These are phyloP conservation scores for Morpho deidamia DNA, from an alignment of 2,888 invertebrate genomes.

Conservation along the genomic window DNA sequence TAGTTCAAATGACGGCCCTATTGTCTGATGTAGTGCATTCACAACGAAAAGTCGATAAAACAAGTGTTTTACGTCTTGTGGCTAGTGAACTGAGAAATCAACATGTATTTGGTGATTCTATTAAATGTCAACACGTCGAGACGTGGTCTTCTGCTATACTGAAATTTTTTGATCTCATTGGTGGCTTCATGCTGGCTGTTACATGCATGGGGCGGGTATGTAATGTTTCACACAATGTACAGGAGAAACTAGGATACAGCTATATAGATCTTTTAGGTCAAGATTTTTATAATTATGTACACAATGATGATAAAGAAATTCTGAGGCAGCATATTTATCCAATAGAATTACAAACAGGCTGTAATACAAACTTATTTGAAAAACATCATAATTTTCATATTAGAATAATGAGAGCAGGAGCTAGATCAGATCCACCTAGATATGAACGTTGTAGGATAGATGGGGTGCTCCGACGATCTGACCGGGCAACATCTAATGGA, in stretches of 20 bases:
- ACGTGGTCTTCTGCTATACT: constrained; percentile 79
- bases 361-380: constrained; percentile 52
- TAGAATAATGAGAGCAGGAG: constrained; percentile 82
- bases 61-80: constrained; percentile 90
- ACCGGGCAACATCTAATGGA: constrained; percentile 73
- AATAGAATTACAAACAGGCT: constrained; percentile 60
- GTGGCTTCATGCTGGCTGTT: constrained; percentile 89
- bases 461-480: constrained; percentile 80
- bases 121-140: constrained; percentile 65
- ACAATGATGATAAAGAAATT: constrained; percentile 89
- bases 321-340: constrained; percentile 84
- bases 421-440: constrained; percentile 83
- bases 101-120: constrained; percentile 80
- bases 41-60: constrained; percentile 92
- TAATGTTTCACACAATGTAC: constrained; percentile 90
- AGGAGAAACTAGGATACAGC: constrained; percentile 90
- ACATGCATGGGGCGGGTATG: constrained; percentile 90
- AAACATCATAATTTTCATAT: constrained; percentile 78
- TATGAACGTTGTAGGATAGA: constrained; percentile 85
- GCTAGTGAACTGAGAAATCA: constrained; percentile 91
- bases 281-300: constrained; percentile 89
- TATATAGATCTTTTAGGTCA: constrained; percentile 94
- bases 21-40: constrained; percentile 91
- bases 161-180: constrained; percentile 82
- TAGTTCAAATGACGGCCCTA: constrained; percentile 88